Percentiles rank a stretch among this genome's conserved stretches.
These are phyloP conservation scores for Strigops habroptila DNA, from an alignment of 2,113 vertebrate genomes.

Conservation along the genomic window DNA sequence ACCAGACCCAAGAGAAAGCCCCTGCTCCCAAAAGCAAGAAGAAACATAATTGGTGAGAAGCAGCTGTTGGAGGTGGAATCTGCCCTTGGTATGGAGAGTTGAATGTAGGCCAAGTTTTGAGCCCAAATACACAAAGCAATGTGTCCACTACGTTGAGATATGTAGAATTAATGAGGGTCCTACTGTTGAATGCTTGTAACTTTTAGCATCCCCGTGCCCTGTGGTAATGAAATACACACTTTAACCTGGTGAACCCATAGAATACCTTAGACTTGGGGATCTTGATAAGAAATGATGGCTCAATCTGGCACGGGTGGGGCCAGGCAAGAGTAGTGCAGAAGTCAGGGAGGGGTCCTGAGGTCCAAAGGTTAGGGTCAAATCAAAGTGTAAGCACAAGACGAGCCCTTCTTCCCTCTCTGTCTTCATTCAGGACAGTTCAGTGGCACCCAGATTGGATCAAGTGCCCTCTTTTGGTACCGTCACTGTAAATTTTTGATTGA, in stretches of 20 bases:
- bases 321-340: neutral
- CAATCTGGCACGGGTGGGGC: neutral
- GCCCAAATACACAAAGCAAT: too few species aligned
- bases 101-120: neutral
- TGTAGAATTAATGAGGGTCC: neutral
- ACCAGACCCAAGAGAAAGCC: neutral
- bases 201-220: neutral
- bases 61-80: neutral
- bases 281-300: neutral
- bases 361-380: neutral
- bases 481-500: neutral
- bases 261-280: neutral
- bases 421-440: neutral
- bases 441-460: neutral
- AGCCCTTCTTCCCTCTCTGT: neutral
- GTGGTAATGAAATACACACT: neutral
- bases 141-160: neutral
- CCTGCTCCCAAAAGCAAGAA: neutral
- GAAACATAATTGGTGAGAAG: neutral
- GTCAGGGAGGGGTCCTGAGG: neutral
- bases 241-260: neutral
- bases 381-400: accelerated
- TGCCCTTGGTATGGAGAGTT: neutral
- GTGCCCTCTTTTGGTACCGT: neutral
- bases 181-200: neutral